These are phyloP conservation scores for Cairina moschata DNA, from an alignment of 2,113 vertebrate genomes.

Conservation along the genomic window DNA sequence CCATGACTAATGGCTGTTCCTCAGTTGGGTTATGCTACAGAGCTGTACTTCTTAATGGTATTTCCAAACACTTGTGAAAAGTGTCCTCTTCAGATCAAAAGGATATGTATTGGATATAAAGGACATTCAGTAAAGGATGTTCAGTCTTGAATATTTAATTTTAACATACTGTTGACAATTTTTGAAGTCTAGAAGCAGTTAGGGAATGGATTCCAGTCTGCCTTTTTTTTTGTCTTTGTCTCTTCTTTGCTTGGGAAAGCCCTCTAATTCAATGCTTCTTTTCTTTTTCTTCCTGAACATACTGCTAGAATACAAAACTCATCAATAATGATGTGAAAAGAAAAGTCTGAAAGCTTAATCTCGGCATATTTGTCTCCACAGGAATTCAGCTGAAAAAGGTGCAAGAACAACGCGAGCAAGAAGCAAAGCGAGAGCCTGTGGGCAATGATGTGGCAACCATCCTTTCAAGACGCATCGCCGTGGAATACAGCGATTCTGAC, in stretches of 20 bases:
- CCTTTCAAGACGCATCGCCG: conserved; percentile 92
- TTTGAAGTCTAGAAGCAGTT: neutral
- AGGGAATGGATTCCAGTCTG: neutral
- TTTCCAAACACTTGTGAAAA: neutral
- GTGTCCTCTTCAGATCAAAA: neutral
- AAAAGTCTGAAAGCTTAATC: neutral
- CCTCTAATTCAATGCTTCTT: neutral
- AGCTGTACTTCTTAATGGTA: neutral
- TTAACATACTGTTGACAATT: neutral
- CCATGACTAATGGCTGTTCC: neutral
- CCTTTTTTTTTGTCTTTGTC: neutral
- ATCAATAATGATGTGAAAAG: neutral
- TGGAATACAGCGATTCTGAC: conserved; percentile 97
- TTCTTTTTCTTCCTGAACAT: neutral
- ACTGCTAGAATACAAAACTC: neutral
- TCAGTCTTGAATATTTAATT: neutral
- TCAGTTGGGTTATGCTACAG: neutral
- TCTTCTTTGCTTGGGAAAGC: neutral
- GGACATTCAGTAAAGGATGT: too few species aligned
- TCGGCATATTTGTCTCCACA: conserved; percentile 54
- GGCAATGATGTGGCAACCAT: conserved; percentile 98
- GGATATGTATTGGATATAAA: neutral
- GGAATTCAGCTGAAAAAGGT: conserved; percentile 98
- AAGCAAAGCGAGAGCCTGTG: conserved; percentile 92
- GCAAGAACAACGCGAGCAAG: conserved; percentile 98